Evolutionary conservation across 2,888 invertebrate species (phyloP).

Genomic region (Cheiracanthium punctorium): DNA sequence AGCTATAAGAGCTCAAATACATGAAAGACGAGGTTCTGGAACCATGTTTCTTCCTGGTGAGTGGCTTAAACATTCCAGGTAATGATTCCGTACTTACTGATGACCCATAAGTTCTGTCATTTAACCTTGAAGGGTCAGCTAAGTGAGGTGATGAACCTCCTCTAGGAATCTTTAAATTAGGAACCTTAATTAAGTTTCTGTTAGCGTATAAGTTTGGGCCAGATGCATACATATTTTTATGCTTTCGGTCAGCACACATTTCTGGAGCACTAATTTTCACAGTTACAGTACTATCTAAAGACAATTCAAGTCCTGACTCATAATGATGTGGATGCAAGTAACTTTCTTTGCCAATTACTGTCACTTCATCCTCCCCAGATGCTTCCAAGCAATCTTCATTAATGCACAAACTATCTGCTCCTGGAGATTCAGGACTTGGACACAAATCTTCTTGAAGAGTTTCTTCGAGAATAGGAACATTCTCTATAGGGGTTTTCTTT

Average conservation of each 20-base stretch:
- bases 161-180: constrained; percentile 30
- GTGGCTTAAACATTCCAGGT: constrained; percentile 32
- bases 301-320: constrained; percentile 40
- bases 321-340: constrained; percentile 16
- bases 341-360: constrained; percentile 20
- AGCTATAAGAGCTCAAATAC: constrained; percentile 68
- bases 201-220: constrained; percentile 36
- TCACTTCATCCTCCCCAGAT: constrained; percentile 29
- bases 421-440: constrained; percentile 6
- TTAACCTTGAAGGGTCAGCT: constrained; percentile 30
- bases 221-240: constrained; percentile 29
- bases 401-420: constrained; percentile 25
- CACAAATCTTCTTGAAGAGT: constrained; percentile 1
- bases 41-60: constrained; percentile 25
- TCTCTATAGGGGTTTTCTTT: constrained; percentile 21
- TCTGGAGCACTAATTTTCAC: constrained; percentile 33
- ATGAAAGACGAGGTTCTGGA: constrained; percentile 67
- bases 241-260: constrained; percentile 3
- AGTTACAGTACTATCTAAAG: constrained; percentile 25
- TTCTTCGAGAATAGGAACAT: constrained; percentile 26
- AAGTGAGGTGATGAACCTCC: constrained; percentile 58
- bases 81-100: constrained; percentile 68
- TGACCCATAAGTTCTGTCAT: constrained; percentile 45
- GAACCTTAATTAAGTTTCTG: not conserved
- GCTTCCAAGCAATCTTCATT: constrained; percentile 21